A percentile compares a stretch with the other conserved stretches of the same genome.
Conservation (phyloP, 92 coral and sea anemone species). For the Siderastrea siderea region DNA sequence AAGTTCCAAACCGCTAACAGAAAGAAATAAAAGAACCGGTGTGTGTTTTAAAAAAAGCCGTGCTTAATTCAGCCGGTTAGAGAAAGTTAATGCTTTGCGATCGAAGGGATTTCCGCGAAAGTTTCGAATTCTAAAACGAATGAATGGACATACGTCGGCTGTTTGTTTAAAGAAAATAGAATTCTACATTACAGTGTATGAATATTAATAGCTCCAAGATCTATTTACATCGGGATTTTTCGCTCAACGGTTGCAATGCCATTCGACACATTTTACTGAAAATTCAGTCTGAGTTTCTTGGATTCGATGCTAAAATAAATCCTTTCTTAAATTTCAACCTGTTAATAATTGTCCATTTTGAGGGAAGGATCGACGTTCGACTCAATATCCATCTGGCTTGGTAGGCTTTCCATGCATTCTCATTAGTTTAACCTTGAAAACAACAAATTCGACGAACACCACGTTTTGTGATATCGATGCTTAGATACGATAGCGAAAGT, state of each 20-base stretch:
- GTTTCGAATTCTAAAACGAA: slow-evolving; percentile 39
- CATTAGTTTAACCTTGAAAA: background rate
- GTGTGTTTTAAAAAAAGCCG: background rate
- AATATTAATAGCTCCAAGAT: slow-evolving; percentile 62
- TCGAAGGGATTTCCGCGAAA: slow-evolving; percentile 8
- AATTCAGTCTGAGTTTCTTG: background rate
- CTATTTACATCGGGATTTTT: slow-evolving; percentile 64
- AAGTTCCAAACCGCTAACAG: background rate
- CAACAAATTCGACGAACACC: background rate
- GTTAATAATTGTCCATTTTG: slow-evolving; percentile 1
- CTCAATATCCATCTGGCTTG: background rate
- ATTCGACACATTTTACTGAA: slow-evolving; percentile 22
- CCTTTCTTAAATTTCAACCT: slow-evolving; percentile 10
- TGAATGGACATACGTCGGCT: slow-evolving; percentile 40
- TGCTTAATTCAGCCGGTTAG: background rate
- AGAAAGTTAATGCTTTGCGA: background rate
- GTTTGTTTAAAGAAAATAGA: slow-evolving; percentile 65
- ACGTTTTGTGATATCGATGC: slow-evolving; percentile 19
- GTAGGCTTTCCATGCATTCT: background rate
- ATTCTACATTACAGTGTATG: slow-evolving; percentile 58
- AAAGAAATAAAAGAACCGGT: background rate
- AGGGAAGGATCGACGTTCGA: background rate
- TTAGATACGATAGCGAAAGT: background rate
- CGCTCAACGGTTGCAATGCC: slow-evolving; percentile 3
- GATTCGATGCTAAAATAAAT: background rate